Percentiles rank a stretch among this genome's conserved stretches.
phyloP scores from a whole-genome alignment of 2,888 invertebrate species.

The Odontocerum albicorne region DNA sequence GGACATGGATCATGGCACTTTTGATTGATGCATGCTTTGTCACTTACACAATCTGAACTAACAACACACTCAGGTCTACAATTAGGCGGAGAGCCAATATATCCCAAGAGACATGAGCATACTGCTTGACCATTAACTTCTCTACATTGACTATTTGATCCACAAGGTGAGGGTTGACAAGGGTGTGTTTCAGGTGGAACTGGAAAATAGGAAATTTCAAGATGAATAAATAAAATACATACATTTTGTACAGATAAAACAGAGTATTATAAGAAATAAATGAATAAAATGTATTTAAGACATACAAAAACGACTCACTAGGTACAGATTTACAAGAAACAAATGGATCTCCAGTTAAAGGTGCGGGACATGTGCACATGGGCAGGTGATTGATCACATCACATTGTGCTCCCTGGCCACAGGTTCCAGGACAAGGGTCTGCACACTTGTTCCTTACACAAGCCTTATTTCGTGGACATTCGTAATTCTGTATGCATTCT shows the following conservation, averaged over 20 bases:
- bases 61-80: slow-evolving; percentile 79
- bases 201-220: neutral
- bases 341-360: slow-evolving; percentile 79
- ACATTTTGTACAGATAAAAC: too few species aligned
- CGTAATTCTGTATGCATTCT: slow-evolving; percentile 74
- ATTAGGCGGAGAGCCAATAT: slow-evolving; percentile 72
- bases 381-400: slow-evolving; percentile 76
- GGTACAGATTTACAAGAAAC: slow-evolving; percentile 63
- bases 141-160: slow-evolving; percentile 71
- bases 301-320: slow-evolving; percentile 52
- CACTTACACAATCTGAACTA: slow-evolving; percentile 72
- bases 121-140: slow-evolving; percentile 71
- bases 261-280: too few species aligned
- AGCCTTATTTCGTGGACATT: slow-evolving; percentile 69
- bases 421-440: slow-evolving; percentile 74
- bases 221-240: too few species aligned
- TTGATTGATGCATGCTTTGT: slow-evolving; percentile 73
- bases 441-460: slow-evolving; percentile 74
- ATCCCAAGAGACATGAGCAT: slow-evolving; percentile 74
- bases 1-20: slow-evolving; percentile 80
- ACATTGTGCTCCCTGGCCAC: slow-evolving; percentile 73
- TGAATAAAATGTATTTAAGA: too few species aligned
- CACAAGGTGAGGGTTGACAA: slow-evolving; percentile 59
- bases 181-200: slow-evolving; percentile 45
- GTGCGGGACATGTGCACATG: slow-evolving; percentile 71